These are phyloP conservation scores for Crocallis elinguaria DNA, from an alignment of 2,888 invertebrate species.

Conservation along the genomic window DNA sequence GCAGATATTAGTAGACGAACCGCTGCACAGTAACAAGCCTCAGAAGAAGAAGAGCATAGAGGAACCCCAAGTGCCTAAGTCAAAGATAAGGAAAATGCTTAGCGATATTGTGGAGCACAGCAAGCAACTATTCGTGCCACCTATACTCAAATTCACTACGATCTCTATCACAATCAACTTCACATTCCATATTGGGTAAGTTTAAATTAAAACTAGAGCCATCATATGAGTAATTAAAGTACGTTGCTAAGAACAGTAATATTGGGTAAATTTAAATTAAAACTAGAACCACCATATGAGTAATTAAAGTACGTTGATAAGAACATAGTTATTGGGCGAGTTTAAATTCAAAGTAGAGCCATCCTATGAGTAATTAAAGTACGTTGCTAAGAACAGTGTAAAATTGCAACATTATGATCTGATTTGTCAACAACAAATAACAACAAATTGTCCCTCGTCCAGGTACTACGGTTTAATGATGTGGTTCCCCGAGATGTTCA, in stretches of 20 bases:
- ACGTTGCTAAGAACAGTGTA: too few relatives aligned
- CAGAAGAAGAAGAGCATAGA: conserved; percentile 84
- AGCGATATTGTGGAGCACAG: conserved; percentile 92
- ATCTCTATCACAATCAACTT: conserved; percentile 96
- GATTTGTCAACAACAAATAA: too few relatives aligned
- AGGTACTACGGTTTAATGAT: conserved; percentile 97
- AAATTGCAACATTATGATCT: too few relatives aligned
- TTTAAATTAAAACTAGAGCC: conserved; percentile 15
- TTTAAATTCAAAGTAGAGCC: too few relatives aligned
- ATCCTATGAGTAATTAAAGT: too few relatives aligned
- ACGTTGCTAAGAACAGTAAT: too few relatives aligned
- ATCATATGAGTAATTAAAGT: too few relatives aligned
- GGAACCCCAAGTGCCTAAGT: conserved; percentile 82
- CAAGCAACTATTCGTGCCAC: conserved; percentile 91
- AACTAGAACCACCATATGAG: too few relatives aligned
- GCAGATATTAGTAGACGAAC: conserved; percentile 87
- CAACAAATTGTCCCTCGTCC: conserved; percentile 32
- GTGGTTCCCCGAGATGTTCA: conserved; percentile 98
- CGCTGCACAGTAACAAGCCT: conserved; percentile 63
- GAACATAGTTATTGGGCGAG: too few relatives aligned
- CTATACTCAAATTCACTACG: conserved; percentile 92
- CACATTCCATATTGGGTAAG: conserved; percentile 95
- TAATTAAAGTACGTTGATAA: too few relatives aligned
- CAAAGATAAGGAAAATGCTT: conserved; percentile 89
- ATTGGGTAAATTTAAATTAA: too few relatives aligned